phyloP scores from a whole-genome alignment of 2,888 invertebrate genomes.

The Platycheirus rosarum region DNA sequence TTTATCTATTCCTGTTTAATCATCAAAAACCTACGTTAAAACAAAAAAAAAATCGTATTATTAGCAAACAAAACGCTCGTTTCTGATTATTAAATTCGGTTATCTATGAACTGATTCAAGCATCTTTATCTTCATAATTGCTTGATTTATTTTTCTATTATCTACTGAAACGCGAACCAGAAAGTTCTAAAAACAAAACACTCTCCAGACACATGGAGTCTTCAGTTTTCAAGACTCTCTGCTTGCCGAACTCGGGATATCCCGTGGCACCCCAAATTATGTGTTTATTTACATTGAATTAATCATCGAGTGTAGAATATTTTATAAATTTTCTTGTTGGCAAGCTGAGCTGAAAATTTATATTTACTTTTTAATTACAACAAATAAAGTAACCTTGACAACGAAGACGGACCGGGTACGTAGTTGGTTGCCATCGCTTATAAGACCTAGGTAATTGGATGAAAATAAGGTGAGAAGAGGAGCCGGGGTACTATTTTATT shows the following conservation, averaged over 20 bases:
- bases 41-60: background rate
- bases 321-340: slow-evolving; percentile 42
- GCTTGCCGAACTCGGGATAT: background rate
- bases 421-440: background rate
- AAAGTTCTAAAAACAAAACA: slow-evolving; percentile 44
- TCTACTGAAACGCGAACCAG: background rate
- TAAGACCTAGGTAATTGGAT: background rate
- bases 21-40: too few species aligned
- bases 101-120: background rate
- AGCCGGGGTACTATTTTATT: background rate
- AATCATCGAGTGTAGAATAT: slow-evolving; percentile 25
- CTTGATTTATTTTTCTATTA: background rate
- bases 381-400: slow-evolving; percentile 30
- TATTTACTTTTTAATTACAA: slow-evolving; percentile 23
- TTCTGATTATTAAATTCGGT: background rate
- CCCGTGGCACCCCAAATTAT: slow-evolving; percentile 2
- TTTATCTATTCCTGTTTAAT: too few species aligned
- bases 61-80: background rate
- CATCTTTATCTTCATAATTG: background rate
- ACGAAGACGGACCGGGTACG: background rate
- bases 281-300: slow-evolving; percentile 44
- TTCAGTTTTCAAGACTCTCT: background rate
- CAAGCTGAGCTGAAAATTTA: slow-evolving; percentile 34
- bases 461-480: background rate
- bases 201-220: slow-evolving; percentile 32